phyloP scores from a whole-genome alignment of 2,113 vertebrate species.

The Pseudolaguvia tuberculata region DNA sequence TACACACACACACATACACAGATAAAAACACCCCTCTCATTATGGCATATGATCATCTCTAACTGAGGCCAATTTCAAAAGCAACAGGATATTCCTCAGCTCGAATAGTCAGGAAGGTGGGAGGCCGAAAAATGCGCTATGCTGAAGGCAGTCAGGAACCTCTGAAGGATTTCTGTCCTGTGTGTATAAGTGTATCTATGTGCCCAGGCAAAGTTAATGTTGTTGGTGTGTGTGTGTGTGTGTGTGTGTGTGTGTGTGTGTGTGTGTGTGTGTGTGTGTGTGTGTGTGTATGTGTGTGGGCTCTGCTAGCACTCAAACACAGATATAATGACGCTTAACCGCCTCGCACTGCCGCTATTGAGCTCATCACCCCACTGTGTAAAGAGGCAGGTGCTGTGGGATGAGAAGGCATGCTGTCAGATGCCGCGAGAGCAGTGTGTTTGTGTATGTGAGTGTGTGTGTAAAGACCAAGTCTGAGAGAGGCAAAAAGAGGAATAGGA shows the following conservation, averaged over 20 bases:
- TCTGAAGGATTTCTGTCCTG: constrained; percentile 41
- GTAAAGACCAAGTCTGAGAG: constrained; percentile 23
- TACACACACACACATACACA: background rate
- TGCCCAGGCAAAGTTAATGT: constrained; percentile 28
- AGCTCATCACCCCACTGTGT: constrained; percentile 55
- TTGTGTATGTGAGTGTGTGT: constrained; percentile 29
- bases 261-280: constrained; percentile 22
- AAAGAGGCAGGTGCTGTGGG: constrained; percentile 55
- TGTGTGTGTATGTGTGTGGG: constrained; percentile 37
- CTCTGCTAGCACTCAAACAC: constrained; percentile 35
- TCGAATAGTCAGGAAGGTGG: constrained; percentile 34
- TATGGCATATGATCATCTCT: constrained; percentile 46
- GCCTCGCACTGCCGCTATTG: constrained; percentile 52
- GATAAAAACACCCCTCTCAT: constrained; percentile 28
- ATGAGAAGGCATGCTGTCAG: constrained; percentile 41
- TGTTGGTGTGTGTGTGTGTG: constrained; percentile 25
- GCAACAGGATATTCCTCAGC: constrained; percentile 50
- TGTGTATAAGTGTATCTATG: constrained; percentile 29
- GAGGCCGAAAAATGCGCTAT: constrained; percentile 26
- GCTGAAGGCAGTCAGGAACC: constrained; percentile 39
- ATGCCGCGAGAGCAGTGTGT: constrained; percentile 22
- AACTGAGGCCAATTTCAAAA: constrained; percentile 53
- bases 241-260: constrained; percentile 34
- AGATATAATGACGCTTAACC: constrained; percentile 56
- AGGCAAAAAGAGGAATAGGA: constrained; percentile 33